Percentiles rank a stretch among this genome's conserved stretches.
Conservation (phyloP, 1,140 invertebrate genomes). For the Vollenhovia emeryi region DNA sequence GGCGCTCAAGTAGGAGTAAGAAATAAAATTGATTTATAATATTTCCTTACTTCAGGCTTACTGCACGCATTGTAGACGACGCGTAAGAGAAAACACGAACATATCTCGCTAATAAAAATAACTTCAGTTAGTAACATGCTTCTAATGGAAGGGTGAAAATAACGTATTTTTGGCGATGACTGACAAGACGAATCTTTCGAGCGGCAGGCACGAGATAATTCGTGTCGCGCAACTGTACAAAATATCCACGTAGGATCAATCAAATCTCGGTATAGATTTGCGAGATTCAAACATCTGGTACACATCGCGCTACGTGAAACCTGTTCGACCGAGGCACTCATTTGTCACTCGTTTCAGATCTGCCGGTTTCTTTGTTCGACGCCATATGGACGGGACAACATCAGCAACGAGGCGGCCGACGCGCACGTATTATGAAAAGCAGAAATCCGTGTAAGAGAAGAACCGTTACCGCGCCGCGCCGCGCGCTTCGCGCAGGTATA, state of each 20-base stretch:
- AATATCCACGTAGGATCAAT: neutral
- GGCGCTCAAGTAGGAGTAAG: no score
- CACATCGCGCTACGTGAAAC: conserved; percentile 37
- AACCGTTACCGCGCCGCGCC: conserved; percentile 61
- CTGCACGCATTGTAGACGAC: no score
- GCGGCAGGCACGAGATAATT: neutral
- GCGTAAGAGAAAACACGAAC: no score
- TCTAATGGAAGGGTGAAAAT: neutral
- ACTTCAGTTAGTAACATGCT: neutral
- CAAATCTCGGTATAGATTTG: neutral
- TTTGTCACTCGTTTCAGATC: conserved; percentile 60
- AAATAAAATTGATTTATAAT: no score
- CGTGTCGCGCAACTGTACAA: conserved; percentile 1
- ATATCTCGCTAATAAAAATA: no score
- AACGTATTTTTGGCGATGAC: neutral
- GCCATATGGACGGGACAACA: conserved; percentile 53
- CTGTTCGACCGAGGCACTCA: conserved; percentile 50
- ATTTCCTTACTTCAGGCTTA: no score
- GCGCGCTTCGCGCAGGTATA: conserved; percentile 4
- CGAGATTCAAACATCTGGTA: conserved; percentile 46
- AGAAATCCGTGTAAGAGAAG: conserved; percentile 54
- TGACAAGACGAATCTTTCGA: neutral
- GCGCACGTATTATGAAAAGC: conserved; percentile 47
- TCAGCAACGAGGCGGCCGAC: conserved; percentile 9
- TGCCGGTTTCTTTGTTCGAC: conserved; percentile 41